Percentiles rank a stretch among this genome's conserved stretches.
Conservation (phyloP, 2,113 vertebrate genomes). For the Nanorana parkeri region DNA sequence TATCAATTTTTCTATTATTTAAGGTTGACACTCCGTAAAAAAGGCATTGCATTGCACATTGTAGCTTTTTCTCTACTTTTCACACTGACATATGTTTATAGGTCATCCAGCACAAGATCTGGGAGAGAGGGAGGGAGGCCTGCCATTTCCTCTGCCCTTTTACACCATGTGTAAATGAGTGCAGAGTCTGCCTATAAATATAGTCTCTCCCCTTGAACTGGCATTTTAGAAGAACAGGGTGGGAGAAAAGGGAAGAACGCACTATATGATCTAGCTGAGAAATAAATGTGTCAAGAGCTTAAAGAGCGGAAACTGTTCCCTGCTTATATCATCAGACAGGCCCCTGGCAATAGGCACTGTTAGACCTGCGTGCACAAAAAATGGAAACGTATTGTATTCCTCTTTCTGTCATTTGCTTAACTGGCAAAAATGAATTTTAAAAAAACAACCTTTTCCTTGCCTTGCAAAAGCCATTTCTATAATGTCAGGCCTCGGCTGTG, state of each 20-base stretch:
- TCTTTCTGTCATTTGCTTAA: too few relatives aligned
- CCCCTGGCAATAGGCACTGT: neutral
- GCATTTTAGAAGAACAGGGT: neutral
- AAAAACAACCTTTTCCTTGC: too few relatives aligned
- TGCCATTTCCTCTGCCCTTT: constrained; percentile 22
- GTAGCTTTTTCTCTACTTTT: neutral
- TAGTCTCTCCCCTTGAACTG: neutral
- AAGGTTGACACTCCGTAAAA: too few relatives aligned
- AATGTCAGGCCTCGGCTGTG: too few relatives aligned
- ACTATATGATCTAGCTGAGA: neutral
- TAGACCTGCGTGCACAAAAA: too few relatives aligned
- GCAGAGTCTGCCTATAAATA: neutral
- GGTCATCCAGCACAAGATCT: neutral
- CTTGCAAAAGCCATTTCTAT: too few relatives aligned
- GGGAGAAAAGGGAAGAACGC: neutral
- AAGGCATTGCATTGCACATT: too few relatives aligned
- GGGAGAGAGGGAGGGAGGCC: neutral
- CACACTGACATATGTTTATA: neutral
- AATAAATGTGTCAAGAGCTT: constrained; percentile 9
- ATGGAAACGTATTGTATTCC: too few relatives aligned
- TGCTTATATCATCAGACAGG: neutral
- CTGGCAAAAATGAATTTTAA: too few relatives aligned
- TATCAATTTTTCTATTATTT: too few relatives aligned
- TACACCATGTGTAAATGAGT: neutral
- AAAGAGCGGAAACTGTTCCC: constrained; percentile 13